Base-by-base conservation (phyloP, 2,797 vertebrate species). In the Spinus olivaceus region DNA sequence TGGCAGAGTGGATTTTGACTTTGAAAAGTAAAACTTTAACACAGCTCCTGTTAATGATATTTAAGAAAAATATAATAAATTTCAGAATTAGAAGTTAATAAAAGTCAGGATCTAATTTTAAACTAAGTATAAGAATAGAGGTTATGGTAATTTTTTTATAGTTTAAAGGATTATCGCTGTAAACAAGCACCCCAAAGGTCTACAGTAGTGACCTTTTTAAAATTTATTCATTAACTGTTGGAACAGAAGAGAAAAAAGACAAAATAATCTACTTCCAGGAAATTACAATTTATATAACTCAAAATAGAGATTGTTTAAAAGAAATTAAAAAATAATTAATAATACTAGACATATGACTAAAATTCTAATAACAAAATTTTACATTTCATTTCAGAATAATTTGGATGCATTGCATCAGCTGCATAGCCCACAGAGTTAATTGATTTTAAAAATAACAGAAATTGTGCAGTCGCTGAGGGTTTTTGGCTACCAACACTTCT, bases 361-460 rank as follows among this genome's bases (percentile, higher is more conserved):
- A 87, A 95, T 73, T 59, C 56, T 81, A 59, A 86, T 70, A 71
- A 21, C 12, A 50, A 30, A 69, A 88, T 70, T 86, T 73, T 66
- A 56, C 42, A 66, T 73, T 66, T 51, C 47, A 66, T 65, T 92
- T 88, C 71, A 79, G 59, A 94, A 47, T 8, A 72, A 57, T 69
- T 81, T 77, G 65, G 59, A 72, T 70, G 77, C 63, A 46, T 28
- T 71, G 39, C 42, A 79, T 77, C 64, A 90, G 53, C 54, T 57
- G 49, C 61, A 49, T 12, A 71, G 5, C 46, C 56, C 42, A 60
- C 25, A 77, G 84, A 74, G 63, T 69, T 72, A 86, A 96, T 21
- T 86, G 70, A 41, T 79, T 94, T 88, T 13, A 63, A 95, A 93
- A 88, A 56, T n/a, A 88, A 47, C 16, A 60, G 65, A 81, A 90